Conservation (phyloP, 1,140 invertebrate species). For the Arctopsyche grandis region DNA sequence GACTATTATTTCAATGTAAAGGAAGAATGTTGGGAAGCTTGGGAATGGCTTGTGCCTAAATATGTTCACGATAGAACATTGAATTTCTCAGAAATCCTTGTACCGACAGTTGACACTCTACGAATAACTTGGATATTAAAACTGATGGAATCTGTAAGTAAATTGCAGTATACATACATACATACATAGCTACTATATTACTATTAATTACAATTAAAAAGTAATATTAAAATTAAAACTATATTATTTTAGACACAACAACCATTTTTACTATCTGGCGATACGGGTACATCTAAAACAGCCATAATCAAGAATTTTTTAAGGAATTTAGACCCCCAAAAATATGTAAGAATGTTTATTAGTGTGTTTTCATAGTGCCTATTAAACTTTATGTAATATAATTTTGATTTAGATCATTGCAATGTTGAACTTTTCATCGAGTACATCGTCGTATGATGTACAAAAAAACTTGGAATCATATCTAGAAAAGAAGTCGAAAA, state of each 20-base stretch:
- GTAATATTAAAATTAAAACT: neutral
- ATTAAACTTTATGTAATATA: constrained; percentile 30
- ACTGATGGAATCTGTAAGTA: constrained; percentile 78
- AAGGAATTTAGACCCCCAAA: constrained; percentile 72
- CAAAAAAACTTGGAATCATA: constrained; percentile 86
- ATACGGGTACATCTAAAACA: constrained; percentile 91
- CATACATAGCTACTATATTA: no score
- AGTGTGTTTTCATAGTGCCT: neutral
- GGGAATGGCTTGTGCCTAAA: constrained; percentile 79
- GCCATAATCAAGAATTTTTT: constrained; percentile 87
- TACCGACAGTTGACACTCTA: constrained; percentile 89
- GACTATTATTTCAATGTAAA: constrained; percentile 83
- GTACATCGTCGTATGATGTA: constrained; percentile 89
- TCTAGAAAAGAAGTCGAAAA: constrained; percentile 89
- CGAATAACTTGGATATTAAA: constrained; percentile 80
- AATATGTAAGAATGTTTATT: constrained; percentile 71
- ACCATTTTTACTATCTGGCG: constrained; percentile 86
- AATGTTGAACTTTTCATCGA: constrained; percentile 82
- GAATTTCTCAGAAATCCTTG: constrained; percentile 82
- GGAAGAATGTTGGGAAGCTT: constrained; percentile 83
- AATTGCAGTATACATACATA: constrained; percentile 10
- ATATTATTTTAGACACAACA: constrained; percentile 68
- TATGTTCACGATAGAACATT: constrained; percentile 78
- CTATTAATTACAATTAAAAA: neutral
- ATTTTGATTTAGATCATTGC: constrained; percentile 4